Evolutionary conservation across 2,797 vertebrate genomes (phyloP), one percentile per base, ranked within the genome.

Genomic region (Scleropages formosus): DNA sequence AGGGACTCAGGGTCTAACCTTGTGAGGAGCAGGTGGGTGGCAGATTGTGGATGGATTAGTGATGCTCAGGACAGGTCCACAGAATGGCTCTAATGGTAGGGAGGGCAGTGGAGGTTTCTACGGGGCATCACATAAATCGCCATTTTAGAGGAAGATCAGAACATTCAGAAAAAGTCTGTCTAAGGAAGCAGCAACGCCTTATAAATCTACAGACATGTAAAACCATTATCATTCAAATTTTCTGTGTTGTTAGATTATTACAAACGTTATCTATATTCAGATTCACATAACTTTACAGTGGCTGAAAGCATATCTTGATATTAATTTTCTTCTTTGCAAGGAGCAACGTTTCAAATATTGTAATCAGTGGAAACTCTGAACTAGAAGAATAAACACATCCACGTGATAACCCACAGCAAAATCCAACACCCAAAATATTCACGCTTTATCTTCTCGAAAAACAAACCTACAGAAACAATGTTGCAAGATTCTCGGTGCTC

Each of bases 1-100:
- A 39, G 31, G 31, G 31, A 39, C 31, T 39, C 4, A 24, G 68
- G 3, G 3, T 12, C 90, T 88, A 89, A 93, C 90, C 91, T 93
- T 89, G 82, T 87, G 76, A 81, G 77, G 74, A 87, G 63, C 79
- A 89, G 88, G 86, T 78, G 88, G 90, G 18, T 88, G 88, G 85
- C 88, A 83, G 80, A 89, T 90, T 84, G 87, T 89, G 85, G 93
- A 92, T 3, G 90, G 91, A 81, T 92, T 93, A 93, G 90, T 91
- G 87, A 85, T 90, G 89, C 88, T 90, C 88, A 90, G 91, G 88
- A 80, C 75, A 85, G 81, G 86, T 83, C 88, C 90, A 90, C 80
- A 87, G 79, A 88, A 88, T 86, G 90, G 81, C 82, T 39, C 87
- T 85, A 79, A 84, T 87, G 81, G 88, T 47, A 1, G 78, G 59